Evolutionary conservation across 1,140 invertebrate genomes (phyloP).

Genomic region (Polyergus mexicanus): DNA sequence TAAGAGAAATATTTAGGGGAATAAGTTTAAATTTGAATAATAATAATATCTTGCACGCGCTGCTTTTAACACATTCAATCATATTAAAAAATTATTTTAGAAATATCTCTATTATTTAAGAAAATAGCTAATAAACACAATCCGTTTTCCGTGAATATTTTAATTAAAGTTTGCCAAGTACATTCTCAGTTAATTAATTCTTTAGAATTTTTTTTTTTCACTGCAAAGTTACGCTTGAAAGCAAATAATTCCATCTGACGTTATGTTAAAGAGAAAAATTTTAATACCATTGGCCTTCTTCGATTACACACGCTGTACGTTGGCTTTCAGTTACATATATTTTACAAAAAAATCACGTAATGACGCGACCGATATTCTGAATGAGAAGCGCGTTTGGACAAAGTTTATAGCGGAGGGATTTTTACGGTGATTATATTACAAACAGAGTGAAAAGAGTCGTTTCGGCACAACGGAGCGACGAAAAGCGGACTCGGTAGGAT

Average conservation of each 20-base stretch:
- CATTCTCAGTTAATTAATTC: neutral
- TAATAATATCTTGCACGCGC: too few species aligned
- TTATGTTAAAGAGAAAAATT: constrained; percentile 51
- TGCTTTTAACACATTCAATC: too few species aligned
- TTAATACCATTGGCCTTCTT: constrained; percentile 31
- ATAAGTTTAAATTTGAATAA: neutral
- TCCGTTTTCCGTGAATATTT: neutral
- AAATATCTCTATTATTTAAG: neutral
- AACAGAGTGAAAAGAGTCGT: constrained; percentile 6
- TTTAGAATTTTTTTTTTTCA: neutral
- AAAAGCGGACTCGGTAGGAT: constrained; percentile 25
- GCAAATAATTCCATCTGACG: constrained; percentile 31
- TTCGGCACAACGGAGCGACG: neutral
- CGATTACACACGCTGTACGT: constrained; percentile 25
- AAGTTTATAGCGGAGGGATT: constrained; percentile 34
- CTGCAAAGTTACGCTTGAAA: neutral
- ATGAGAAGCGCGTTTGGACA: constrained; percentile 25
- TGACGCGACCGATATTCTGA: constrained; percentile 8
- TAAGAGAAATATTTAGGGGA: neutral
- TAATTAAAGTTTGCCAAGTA: constrained; percentile 8
- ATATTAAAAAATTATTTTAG: neutral
- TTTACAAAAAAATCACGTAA: constrained; percentile 28
- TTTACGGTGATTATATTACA: constrained; percentile 53
- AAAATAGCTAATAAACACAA: neutral
- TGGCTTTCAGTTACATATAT: constrained; percentile 42